Evolutionary conservation across 2,113 vertebrate genomes (phyloP).

Genomic region (Mesitornis unicolor): DNA sequence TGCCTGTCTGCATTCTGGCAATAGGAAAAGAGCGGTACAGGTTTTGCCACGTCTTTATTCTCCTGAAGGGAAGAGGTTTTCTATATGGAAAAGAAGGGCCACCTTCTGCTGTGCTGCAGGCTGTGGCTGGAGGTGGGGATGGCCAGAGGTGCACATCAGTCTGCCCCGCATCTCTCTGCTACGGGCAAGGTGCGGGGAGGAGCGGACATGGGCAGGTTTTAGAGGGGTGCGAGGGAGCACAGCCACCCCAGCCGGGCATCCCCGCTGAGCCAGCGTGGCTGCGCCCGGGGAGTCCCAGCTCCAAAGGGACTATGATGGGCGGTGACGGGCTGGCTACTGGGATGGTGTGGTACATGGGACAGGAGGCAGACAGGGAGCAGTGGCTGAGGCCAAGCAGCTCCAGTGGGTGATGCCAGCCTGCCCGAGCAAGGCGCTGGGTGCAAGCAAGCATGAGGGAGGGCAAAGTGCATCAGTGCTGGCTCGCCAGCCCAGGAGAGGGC

Average conservation of each 20-base stretch:
- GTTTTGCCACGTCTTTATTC: background rate
- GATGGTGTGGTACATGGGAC: fast-evolving
- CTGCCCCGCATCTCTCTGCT: background rate
- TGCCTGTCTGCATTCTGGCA: background rate
- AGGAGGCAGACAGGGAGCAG: background rate
- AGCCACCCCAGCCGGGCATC: fast-evolving
- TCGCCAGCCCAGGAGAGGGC: background rate
- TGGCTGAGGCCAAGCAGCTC: background rate
- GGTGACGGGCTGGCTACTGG: background rate
- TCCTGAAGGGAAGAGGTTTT: background rate
- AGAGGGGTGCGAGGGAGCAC: background rate
- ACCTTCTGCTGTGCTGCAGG: background rate
- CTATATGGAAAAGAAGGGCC: background rate
- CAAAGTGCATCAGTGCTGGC: background rate
- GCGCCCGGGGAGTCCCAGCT: background rate
- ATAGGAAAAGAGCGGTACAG: background rate
- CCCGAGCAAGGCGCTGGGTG: background rate
- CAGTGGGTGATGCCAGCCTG: background rate
- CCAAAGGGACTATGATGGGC: fast-evolving
- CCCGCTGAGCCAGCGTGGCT: background rate
- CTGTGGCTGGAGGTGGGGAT: background rate
- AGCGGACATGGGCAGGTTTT: background rate
- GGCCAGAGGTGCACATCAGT: background rate
- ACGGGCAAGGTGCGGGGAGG: background rate
- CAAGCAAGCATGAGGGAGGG: background rate